A percentile compares a stretch with the other conserved stretches of the same genome.
These are phyloP conservation scores for Elysia crispata DNA, from an alignment of 2,888 invertebrate genomes.

Conservation along the genomic window DNA sequence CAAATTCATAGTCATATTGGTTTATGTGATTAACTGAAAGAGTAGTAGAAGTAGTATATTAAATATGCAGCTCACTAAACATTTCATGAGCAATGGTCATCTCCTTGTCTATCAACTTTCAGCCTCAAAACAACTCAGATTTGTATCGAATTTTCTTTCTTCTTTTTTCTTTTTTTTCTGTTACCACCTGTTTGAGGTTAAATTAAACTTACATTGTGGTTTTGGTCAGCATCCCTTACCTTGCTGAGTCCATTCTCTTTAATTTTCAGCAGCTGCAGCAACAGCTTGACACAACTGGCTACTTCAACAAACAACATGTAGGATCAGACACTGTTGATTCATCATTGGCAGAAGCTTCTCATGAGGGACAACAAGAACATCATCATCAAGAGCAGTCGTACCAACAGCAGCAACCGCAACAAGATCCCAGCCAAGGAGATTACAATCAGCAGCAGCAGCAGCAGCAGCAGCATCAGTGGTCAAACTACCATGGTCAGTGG, in stretches of 20 bases:
- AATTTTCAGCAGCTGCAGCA: background rate
- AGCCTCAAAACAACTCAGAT: too few relatives aligned
- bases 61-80: too few relatives aligned
- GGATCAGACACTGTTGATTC: background rate
- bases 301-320: background rate
- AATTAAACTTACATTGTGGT: too few relatives aligned
- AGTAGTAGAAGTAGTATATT: too few relatives aligned
- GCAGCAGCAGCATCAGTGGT: slow-evolving; percentile 36
- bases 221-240: too few relatives aligned
- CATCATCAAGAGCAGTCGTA: slow-evolving; percentile 38
- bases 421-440: slow-evolving; percentile 46
- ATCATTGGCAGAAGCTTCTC: background rate
- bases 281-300: background rate
- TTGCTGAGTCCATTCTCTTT: background rate
- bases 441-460: slow-evolving; percentile 32
- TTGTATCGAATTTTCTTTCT: too few relatives aligned
- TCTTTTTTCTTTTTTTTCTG: too few relatives aligned
- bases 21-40: too few relatives aligned
- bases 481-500: slow-evolving; percentile 18
- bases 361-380: background rate
- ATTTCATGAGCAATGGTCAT: too few relatives aligned
- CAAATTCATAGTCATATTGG: too few relatives aligned
- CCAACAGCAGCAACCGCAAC: slow-evolving; percentile 42
- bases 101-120: too few relatives aligned
- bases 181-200: too few relatives aligned